phyloP scores from a whole-genome alignment of 2,113 vertebrate genomes.

The Calonectris borealis region DNA sequence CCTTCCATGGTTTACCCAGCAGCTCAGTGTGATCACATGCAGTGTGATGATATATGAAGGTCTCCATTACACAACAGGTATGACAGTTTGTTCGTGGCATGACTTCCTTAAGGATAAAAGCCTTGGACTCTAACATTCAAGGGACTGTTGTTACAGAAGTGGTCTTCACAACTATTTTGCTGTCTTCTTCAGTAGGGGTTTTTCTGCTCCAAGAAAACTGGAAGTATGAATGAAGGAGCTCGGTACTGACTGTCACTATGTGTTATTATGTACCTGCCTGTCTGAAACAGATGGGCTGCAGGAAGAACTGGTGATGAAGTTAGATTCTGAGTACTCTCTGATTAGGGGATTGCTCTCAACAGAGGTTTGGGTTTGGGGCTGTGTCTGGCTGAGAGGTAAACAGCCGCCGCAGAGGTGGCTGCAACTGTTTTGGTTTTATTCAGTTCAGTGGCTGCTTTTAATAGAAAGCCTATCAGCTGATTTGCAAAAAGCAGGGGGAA shows the following conservation, averaged over 20 bases:
- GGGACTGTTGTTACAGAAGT: not conserved
- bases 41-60: not conserved
- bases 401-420: not conserved
- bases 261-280: not conserved
- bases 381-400: not conserved
- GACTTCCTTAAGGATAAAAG: not conserved
- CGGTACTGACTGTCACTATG: not conserved
- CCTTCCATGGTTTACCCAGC: not conserved
- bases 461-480: not conserved
- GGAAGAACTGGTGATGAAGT: not conserved
- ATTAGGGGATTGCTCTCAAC: not conserved
- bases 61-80: not conserved
- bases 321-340: not conserved
- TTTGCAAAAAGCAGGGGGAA: not conserved
- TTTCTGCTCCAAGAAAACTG: not conserved
- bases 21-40: not conserved
- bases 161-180: not conserved
- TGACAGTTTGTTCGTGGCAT: accelerated
- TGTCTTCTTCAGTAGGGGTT: not conserved
- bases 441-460: not conserved
- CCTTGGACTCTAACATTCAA: not conserved
- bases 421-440: not conserved
- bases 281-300: not conserved
- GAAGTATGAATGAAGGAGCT: not conserved
- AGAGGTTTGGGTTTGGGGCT: not conserved